Evolutionary conservation across 2,113 vertebrate species (phyloP).

Genomic region (Phoenicopterus ruber): DNA sequence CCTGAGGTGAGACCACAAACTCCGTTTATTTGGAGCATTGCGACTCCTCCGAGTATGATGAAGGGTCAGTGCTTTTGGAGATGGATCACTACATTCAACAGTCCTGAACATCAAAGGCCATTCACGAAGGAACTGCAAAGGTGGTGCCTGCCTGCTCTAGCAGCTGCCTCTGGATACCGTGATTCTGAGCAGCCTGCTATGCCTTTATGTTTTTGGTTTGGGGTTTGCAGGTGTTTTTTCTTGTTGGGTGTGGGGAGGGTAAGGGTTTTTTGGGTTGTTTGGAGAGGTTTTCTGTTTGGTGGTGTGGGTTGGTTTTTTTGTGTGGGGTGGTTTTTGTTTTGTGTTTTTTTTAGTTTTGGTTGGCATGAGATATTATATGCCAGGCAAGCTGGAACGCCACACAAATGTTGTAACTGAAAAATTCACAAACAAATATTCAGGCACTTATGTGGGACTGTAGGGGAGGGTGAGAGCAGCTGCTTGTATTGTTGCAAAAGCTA

Average conservation of each 20-base stretch:
- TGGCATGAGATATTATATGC: neutral
- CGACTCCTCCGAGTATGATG: neutral
- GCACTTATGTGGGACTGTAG: neutral
- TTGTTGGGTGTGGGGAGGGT: neutral
- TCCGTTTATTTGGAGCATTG: neutral
- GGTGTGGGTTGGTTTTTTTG: too few species aligned
- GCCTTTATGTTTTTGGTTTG: neutral
- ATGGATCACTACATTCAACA: neutral
- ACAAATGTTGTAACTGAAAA: neutral
- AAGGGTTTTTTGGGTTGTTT: neutral
- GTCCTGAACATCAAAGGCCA: neutral
- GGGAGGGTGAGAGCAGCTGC: neutral
- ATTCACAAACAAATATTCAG: neutral
- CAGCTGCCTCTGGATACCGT: neutral
- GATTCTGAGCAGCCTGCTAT: neutral
- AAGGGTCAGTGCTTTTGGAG: neutral
- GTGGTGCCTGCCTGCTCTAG: neutral
- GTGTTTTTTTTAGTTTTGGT: neutral
- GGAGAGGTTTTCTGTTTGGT: neutral
- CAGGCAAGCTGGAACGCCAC: neutral
- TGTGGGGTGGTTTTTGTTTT: neutral
- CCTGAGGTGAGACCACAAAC: constrained; percentile 33
- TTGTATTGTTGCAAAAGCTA: neutral
- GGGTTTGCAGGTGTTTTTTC: neutral
- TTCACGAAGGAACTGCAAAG: neutral